Conservation (phyloP, 2,797 vertebrate species). For the Anguilla pacifica region DNA sequence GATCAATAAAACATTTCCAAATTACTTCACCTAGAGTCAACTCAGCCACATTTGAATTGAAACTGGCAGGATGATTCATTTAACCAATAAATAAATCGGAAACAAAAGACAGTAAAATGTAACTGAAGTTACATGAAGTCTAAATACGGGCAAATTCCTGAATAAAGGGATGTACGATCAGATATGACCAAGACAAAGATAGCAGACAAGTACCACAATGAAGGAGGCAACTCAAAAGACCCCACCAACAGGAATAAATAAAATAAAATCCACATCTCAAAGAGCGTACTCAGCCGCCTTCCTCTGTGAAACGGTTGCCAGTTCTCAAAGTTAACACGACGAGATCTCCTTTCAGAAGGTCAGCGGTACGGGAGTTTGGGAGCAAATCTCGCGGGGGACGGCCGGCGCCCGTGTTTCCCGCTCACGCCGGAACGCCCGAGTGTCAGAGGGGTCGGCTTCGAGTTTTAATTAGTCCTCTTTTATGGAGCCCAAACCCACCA, state of each 20-base stretch:
- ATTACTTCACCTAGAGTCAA: not conserved
- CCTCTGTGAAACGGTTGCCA: not conserved
- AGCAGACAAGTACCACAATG: not conserved
- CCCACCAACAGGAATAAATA: not conserved
- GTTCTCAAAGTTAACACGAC: not conserved
- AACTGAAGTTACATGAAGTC: not conserved
- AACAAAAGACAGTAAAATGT: not conserved
- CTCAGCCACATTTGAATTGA: not conserved
- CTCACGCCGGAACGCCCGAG: not conserved
- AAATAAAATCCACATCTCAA: not conserved
- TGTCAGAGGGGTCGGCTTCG: not conserved
- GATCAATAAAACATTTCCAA: not conserved
- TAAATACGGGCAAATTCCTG: not conserved
- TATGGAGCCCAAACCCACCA: slow-evolving; percentile 5
- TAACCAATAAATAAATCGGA: not conserved
- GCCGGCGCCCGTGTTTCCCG: no score
- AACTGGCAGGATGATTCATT: not conserved
- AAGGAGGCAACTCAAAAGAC: not conserved
- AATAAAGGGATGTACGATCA: no score
- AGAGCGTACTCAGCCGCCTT: not conserved
- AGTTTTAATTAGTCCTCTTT: slow-evolving; percentile 23
- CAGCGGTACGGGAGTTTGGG: not conserved
- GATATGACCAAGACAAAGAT: not conserved
- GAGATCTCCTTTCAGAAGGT: not conserved
- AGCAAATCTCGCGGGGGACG: not conserved